Percentiles rank a stretch among this genome's conserved stretches.
Evolutionary conservation across 2,888 invertebrate genomes (phyloP).

Genomic region (Diogma glabrata): DNA sequence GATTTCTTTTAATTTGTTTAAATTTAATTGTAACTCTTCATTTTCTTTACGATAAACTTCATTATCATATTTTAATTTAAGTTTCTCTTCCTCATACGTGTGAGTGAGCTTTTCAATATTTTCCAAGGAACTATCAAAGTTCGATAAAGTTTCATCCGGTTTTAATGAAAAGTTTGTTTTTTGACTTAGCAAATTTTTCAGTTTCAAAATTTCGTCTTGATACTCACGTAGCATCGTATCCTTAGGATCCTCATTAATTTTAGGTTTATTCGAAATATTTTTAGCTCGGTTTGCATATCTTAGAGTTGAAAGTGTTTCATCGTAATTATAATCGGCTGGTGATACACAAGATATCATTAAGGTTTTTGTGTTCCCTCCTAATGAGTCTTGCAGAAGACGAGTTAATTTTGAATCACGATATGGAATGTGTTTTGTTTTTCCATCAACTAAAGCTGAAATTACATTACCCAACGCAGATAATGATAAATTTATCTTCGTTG

Average conservation of each 20-base stretch:
- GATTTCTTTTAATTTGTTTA: conserved; percentile 22
- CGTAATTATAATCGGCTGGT: conserved; percentile 71
- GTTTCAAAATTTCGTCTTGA: conserved; percentile 67
- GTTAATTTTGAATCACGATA: conserved; percentile 81
- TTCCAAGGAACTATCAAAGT: neutral
- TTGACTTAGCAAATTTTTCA: conserved; percentile 38
- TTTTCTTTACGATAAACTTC: conserved; percentile 24
- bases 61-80: conserved; percentile 31
- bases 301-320: conserved; percentile 71
- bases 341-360: conserved; percentile 80
- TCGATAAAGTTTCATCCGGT: neutral
- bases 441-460: conserved; percentile 76
- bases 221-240: conserved; percentile 76
- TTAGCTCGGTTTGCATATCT: conserved; percentile 77
- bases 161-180: conserved; percentile 36
- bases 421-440: conserved; percentile 67
- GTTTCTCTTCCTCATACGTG: conserved; percentile 33
- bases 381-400: conserved; percentile 62
- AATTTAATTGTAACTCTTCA: conserved; percentile 24
- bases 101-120: conserved; percentile 23
- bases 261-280: conserved; percentile 74
- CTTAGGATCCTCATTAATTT: conserved; percentile 82
- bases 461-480: conserved; percentile 81
- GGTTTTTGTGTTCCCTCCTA: conserved; percentile 81
- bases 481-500: conserved; percentile 80